Conservation (phyloP, 2,113 vertebrate species). For the Dendropsophus ebraccatus region DNA sequence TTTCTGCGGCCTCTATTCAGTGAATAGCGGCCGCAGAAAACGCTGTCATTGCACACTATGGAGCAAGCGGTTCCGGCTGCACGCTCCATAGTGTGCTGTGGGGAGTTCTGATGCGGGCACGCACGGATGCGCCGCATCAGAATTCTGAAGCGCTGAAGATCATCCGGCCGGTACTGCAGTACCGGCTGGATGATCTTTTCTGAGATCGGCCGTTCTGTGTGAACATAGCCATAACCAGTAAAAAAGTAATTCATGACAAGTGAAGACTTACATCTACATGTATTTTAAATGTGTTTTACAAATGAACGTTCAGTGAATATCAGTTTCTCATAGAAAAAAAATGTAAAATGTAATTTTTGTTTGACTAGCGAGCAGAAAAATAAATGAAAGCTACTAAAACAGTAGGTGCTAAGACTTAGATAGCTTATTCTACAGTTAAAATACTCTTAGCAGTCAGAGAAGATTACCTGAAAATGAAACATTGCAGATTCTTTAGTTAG, state of each 20-base stretch:
- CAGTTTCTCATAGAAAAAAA: background rate
- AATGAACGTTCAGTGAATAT: background rate
- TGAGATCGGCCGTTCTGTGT: too few relatives aligned
- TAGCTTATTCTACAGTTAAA: constrained; percentile 49
- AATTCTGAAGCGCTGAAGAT: too few relatives aligned
- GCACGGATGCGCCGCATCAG: too few relatives aligned
- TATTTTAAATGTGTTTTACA: background rate
- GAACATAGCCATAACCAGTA: too few relatives aligned
- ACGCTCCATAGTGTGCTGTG: too few relatives aligned
- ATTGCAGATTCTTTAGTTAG: constrained; percentile 29
- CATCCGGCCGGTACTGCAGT: too few relatives aligned
- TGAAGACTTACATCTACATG: background rate
- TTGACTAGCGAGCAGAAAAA: constrained; percentile 18
- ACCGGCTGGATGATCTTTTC: too few relatives aligned
- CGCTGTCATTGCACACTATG: too few relatives aligned
- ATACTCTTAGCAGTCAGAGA: constrained; percentile 45
- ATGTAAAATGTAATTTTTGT: constrained; percentile 27
- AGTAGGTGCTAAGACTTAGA: constrained; percentile 54
- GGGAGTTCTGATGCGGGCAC: too few relatives aligned
- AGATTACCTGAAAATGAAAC: constrained; percentile 56
- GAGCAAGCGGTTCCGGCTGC: too few relatives aligned
- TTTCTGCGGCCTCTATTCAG: too few relatives aligned
- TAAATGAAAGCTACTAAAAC: constrained; percentile 44
- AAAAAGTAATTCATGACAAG: background rate
- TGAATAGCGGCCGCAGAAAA: too few relatives aligned